These are phyloP conservation scores for Crotalus horridus DNA, from an alignment of 2,113 vertebrate species.

Conservation along the genomic window DNA sequence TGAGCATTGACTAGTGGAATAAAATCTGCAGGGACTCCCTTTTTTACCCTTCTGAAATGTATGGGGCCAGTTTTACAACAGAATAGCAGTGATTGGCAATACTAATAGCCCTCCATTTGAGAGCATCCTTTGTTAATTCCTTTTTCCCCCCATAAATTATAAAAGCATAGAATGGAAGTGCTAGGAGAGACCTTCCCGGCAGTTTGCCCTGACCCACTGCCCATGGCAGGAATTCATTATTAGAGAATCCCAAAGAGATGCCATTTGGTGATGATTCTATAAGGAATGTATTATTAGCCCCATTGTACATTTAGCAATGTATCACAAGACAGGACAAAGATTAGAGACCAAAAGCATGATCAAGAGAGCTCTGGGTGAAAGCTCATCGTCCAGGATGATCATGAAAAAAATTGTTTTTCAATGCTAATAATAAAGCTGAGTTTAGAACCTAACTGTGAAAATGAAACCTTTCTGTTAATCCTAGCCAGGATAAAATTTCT, in stretches of 20 bases:
- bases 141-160: neutral
- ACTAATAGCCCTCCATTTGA: neutral
- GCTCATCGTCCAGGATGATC: neutral
- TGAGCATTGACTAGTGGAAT: neutral
- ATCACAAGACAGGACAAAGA: neutral
- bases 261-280: neutral
- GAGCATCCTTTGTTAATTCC: neutral
- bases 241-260: neutral
- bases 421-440: neutral
- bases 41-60: neutral
- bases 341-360: neutral
- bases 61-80: neutral
- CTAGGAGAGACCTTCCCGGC: neutral
- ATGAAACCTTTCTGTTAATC: conserved; percentile 22
- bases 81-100: neutral
- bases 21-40: neutral
- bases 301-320: neutral
- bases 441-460: conserved; percentile 23
- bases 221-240: neutral
- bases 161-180: neutral
- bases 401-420: neutral
- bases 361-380: neutral
- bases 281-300: neutral
- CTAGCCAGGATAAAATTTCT: conserved; percentile 3
- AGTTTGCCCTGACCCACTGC: neutral